A percentile compares a stretch with the other conserved stretches of the same genome.
phyloP scores from a whole-genome alignment of 2,797 vertebrate species.

The Characodon lateralis region DNA sequence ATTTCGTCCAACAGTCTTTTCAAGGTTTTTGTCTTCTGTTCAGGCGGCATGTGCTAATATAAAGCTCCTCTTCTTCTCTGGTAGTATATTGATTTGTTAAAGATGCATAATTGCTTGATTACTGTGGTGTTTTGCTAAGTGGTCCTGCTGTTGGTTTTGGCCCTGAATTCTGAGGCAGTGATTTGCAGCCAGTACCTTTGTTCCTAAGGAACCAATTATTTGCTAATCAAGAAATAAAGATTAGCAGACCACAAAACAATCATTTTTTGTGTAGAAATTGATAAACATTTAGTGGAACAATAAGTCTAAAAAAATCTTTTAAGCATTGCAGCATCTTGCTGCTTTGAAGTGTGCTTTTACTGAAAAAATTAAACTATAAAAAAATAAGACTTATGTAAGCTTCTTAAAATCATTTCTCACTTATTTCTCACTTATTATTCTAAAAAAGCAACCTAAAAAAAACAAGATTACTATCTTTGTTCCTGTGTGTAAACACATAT shows the following conservation, averaged over 20 bases:
- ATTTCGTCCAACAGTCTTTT: not conserved
- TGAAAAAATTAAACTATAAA: not conserved
- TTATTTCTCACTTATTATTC: not conserved
- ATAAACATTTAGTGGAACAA: not conserved
- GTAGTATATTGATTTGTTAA: not conserved
- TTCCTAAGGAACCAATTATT: slow-evolving; percentile 5
- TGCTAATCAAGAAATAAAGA: not conserved
- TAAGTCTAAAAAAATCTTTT: not conserved
- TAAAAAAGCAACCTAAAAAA: not conserved
- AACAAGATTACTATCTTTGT: too few relatives aligned
- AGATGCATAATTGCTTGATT: slow-evolving; percentile 14
- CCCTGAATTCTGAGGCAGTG: not conserved
- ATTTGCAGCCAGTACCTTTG: not conserved
- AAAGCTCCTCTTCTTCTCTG: not conserved
- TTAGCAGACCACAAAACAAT: not conserved
- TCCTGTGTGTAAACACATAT: too few relatives aligned
- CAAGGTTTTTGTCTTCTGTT: not conserved
- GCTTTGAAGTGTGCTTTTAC: not conserved
- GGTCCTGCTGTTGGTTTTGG: not conserved
- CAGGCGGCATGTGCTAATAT: not conserved
- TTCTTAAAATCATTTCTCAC: not conserved
- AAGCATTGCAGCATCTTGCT: not conserved
- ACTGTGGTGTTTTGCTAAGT: not conserved
- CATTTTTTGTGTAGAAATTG: not conserved
- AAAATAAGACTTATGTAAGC: not conserved